Base-by-base conservation (phyloP, 2,888 invertebrate species). In the Volucella inanis region DNA sequence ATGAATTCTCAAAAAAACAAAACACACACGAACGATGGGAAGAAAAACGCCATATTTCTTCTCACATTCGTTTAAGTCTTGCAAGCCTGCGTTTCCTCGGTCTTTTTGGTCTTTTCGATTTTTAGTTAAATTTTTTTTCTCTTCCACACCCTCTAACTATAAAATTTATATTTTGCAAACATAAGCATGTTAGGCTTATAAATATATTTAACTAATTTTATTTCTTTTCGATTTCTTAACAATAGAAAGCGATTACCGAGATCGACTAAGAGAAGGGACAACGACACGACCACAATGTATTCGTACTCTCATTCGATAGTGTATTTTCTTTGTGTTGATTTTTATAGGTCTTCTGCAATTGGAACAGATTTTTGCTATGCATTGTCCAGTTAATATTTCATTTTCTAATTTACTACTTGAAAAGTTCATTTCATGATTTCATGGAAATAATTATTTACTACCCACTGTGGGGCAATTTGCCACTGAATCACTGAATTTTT, bases 21-120 rank as follows among this genome's bases (percentile, higher is more conserved):
- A 72, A 52, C 43, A 72, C 45, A 62, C 45, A 72, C 57, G 39
- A 15, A 38, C 39, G 15, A 14, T 57, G 55, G 22, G 31, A 70
- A 47, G 47, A 47, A 47, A 57, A 39, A 15, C 39, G 49, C 39
- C 49, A 70, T 31, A 31, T 49, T 57, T 49, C 38, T 15, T 31
- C 31, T 31, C 31, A 31, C 31, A 31, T 31, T 31, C 31, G 31
- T 31, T 31, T 3, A 31, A 31, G 31, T 31, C 31, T 31, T 31
- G 31, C 31, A 31, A 31, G 31, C 31, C 6, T 31, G 31, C 31
- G 31, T 18, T 39, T 38, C 31, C 12, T 54, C 52, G 52, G 8
- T 22, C 22, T 22, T 10, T 3, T 31, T 31, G 31, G 31, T 38
- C 38, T 52, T 15, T 31, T 22, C 31, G 54, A 54, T 52, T 43